These are phyloP conservation scores for Columba livia DNA, from an alignment of 2,113 vertebrate species.

Conservation along the genomic window DNA sequence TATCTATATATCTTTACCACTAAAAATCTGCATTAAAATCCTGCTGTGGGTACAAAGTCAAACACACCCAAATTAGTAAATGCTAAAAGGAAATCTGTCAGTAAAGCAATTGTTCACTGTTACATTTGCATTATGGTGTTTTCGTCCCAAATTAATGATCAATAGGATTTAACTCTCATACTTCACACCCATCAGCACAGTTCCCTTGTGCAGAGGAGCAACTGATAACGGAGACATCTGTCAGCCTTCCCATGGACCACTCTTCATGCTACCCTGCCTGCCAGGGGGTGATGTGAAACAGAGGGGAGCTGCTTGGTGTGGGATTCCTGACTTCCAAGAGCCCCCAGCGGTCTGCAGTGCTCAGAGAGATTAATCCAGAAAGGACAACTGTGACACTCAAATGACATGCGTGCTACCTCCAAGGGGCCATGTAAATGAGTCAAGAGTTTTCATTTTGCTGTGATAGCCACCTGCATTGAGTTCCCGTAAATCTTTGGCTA, in stretches of 20 bases:
- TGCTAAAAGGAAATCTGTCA: not conserved
- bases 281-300: not conserved
- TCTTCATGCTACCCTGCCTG: not conserved
- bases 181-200: not conserved
- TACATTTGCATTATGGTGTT: not conserved
- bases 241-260: not conserved
- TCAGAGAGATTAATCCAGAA: not conserved
- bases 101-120: not conserved
- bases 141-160: not conserved
- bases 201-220: not conserved
- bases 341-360: not conserved
- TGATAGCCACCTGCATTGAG: rapidly evolving
- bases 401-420: not conserved
- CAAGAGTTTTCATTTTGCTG: not conserved
- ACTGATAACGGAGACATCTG: rapidly evolving
- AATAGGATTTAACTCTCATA: not conserved
- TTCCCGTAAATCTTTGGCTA: not conserved
- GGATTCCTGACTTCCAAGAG: not conserved
- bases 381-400: rapidly evolving
- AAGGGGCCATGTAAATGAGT: not conserved
- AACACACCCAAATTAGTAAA: not conserved
- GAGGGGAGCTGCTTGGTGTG: not conserved
- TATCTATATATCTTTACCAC: not conserved
- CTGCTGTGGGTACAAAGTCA: not conserved
- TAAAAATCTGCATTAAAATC: not conserved